phyloP scores from a whole-genome alignment of 2,888 invertebrate genomes.

The Eucera pruinosa region DNA sequence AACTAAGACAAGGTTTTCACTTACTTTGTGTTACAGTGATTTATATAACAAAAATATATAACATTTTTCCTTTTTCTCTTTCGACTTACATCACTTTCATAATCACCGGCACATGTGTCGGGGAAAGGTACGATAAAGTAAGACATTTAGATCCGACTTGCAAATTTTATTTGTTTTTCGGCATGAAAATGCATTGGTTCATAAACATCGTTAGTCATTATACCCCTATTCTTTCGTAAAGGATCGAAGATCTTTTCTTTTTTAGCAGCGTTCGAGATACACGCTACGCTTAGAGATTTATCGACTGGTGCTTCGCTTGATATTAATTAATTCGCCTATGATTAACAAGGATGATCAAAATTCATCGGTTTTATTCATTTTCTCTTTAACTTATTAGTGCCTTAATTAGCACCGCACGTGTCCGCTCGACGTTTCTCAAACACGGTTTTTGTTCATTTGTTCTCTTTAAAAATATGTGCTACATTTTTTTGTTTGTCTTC shows the following conservation, averaged over 20 bases:
- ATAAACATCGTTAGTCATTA: slow-evolving; percentile 68
- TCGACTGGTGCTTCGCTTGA: slow-evolving; percentile 64
- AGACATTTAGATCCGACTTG: slow-evolving; percentile 62
- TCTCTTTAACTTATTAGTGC: slow-evolving; percentile 63
- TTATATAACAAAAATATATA: too few species aligned
- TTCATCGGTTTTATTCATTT: slow-evolving; percentile 42
- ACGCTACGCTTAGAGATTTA: slow-evolving; percentile 62
- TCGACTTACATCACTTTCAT: too few species aligned
- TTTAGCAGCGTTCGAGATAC: slow-evolving; percentile 62
- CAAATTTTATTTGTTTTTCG: slow-evolving; percentile 73
- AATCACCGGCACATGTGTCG: background rate
- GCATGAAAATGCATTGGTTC: slow-evolving; percentile 73
- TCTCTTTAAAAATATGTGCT: slow-evolving; percentile 72
- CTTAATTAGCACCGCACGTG: slow-evolving; percentile 58
- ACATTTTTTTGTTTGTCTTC: slow-evolving; percentile 61
- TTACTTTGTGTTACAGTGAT: too few species aligned
- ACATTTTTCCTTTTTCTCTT: too few species aligned
- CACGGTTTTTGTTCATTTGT: slow-evolving; percentile 26
- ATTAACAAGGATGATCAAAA: slow-evolving; percentile 66
- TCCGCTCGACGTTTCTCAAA: slow-evolving; percentile 46
- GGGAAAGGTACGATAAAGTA: slow-evolving; percentile 5
- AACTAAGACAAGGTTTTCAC: too few species aligned
- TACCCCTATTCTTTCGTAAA: slow-evolving; percentile 60
- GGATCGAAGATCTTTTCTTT: slow-evolving; percentile 57
- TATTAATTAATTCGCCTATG: slow-evolving; percentile 62